Evolutionary conservation across 2,797 vertebrate genomes (phyloP), one percentile per base, ranked within the genome.

Genomic region (Megaceryle alcyon): DNA sequence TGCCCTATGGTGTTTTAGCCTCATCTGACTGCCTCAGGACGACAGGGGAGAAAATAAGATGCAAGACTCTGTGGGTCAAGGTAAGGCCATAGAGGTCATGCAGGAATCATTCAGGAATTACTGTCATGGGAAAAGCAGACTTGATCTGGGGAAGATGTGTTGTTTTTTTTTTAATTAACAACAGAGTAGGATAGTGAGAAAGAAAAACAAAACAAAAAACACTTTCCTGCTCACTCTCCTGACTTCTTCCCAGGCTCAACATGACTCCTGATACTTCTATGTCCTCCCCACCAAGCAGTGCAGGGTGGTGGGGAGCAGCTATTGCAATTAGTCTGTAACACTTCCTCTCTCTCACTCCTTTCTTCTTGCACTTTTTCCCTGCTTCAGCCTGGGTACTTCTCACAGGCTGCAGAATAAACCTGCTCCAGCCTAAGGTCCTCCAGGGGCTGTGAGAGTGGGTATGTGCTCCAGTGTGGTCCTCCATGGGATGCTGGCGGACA

Each of bases 291-390:
- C 7, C 1, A 1, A 43, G 15, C 23, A 51, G 39, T 39, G 13
- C 9, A 65, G 14, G 5, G 5, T 2, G 1, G 15, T 14, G 14
- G 28, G 19, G 12, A 86, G 39, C 2, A 3, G 6, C 1, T 1
- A 4, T 3, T 14, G 16, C 14, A 3, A 19, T 70, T 33, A 48
- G 43, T n/a, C 23, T 22, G 5, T 44, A 48, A 44, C 3, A 54
- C 8, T 28, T 53, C 3, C 2, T 68, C 10, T 72, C 21, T 57
- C 3, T 37, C 69, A 5, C 15, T 80, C 8, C 31, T 66, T 79
- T 59, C 49, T 41, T 25, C 6, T 90, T 22, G 37, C 15, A 31
- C 3, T 41, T 81, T 68, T 60, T 7, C 6, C 9, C 20, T 61
- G 26, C 15, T 68, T 20, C 29, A 84, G 14, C 3, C 49, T 10